phyloP scores from a whole-genome alignment of 1,140 invertebrate genomes.

The Sycobia sp. region DNA sequence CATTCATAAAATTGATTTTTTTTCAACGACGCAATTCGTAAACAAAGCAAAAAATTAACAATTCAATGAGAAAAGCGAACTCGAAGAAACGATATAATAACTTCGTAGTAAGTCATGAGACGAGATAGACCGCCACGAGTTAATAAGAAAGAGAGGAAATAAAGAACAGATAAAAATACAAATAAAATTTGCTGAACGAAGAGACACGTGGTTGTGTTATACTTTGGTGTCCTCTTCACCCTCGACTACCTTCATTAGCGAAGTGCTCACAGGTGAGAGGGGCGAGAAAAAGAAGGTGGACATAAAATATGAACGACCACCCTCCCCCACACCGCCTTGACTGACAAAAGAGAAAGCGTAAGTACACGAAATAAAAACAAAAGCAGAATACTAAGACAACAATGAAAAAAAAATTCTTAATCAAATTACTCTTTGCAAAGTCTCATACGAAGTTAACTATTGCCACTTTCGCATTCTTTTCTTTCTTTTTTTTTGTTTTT shows the following conservation, averaged over 20 bases:
- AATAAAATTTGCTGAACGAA: not conserved
- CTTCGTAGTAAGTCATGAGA: too few species aligned
- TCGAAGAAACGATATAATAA: conserved; percentile 33
- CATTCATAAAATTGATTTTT: too few species aligned
- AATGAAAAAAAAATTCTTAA: not conserved
- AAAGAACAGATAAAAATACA: not conserved
- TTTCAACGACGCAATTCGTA: too few species aligned
- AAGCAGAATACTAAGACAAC: not conserved
- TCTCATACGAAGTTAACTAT: not conserved
- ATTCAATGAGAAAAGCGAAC: conserved; percentile 22
- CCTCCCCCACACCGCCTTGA: not conserved
- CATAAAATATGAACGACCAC: conserved; percentile 15
- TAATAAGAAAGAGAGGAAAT: not conserved
- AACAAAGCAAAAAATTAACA: not conserved
- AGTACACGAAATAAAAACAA: conserved; percentile 15
- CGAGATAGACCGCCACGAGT: too few species aligned
- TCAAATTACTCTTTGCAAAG: too few species aligned
- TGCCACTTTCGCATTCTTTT: not conserved
- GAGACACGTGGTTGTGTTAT: conserved; percentile 2
- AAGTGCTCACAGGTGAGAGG: conserved; percentile 7
- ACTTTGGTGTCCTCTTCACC: not conserved
- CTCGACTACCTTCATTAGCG: conserved; percentile 15
- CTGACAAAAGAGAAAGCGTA: conserved; percentile 20
- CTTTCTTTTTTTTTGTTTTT: too few species aligned
- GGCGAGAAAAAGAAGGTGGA: conserved; percentile 16